These are phyloP conservation scores for Dendrocincla tyrannina DNA, from an alignment of 2,797 vertebrate genomes.

Conservation along the genomic window DNA sequence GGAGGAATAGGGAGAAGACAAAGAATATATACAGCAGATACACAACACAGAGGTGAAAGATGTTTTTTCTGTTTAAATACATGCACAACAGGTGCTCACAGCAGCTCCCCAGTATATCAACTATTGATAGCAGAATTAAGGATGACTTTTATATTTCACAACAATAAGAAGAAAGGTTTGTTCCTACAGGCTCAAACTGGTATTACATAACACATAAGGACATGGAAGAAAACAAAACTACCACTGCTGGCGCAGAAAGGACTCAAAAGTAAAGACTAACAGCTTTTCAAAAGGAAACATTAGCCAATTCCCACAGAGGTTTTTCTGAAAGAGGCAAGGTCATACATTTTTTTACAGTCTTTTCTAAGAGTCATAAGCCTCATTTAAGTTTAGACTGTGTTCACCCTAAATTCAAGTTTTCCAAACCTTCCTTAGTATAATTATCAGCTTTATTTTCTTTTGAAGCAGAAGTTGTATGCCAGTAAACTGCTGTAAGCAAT, in stretches of 20 bases:
- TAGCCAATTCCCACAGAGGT: background rate
- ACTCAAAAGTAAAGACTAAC: background rate
- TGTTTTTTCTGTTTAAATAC: background rate
- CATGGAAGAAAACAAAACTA: background rate
- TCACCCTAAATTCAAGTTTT: background rate
- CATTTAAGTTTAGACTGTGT: background rate
- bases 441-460: background rate
- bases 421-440: background rate
- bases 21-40: background rate
- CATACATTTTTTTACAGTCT: background rate
- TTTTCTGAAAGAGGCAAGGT: background rate
- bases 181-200: background rate
- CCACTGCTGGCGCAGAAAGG: background rate
- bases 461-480: background rate
- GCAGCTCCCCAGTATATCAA: background rate
- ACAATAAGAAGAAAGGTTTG: background rate
- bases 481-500: background rate
- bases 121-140: background rate
- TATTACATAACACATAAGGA: background rate
- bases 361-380: background rate
- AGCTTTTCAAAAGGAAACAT: background rate
- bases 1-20: background rate
- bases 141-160: background rate
- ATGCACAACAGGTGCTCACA: background rate
- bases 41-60: background rate